Base-by-base conservation (phyloP, 2,888 invertebrate genomes). In the Lithosia quadra region DNA sequence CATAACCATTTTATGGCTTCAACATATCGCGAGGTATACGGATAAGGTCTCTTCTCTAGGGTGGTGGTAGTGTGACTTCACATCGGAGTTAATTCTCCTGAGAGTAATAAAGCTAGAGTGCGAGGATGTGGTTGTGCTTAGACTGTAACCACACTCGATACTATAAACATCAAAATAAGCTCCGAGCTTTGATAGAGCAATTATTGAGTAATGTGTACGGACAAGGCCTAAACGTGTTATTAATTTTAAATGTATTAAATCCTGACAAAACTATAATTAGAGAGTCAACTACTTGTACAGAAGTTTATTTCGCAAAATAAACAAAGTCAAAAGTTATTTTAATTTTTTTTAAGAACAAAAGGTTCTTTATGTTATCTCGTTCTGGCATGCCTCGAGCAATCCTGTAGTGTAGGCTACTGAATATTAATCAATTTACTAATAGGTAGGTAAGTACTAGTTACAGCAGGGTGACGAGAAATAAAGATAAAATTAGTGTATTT, bases 91-190 rank as follows among this genome's bases (percentile, higher is more conserved):
- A 69, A 79, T 71, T 69, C 76, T 70, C 70, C 0, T 13, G 75
- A 61, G 82, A 18, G 43, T 68, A 58, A 75, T 74, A 72, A 74
- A 69, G 69, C 28, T 69, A 70, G 28, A 67, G 58, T 62, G 71
- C 67, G 69, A 33, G 71, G 76, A 74, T 73, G 66, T 72, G 68
- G 79, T 77, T 73, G 28, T 15, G 56, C 21, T 67, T n/a, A 65
- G 24, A 33, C 28, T 13, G 13, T 21, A 2, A 58, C 24, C 33
- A 58, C 21, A 49, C n/a, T 33, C 21, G n/a, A 28, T 33, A n/a
- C 24, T 59, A 21, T 39, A 39, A 62, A 24, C 24, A 10, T 43
- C n/a, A 5, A n/a, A 18, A 28, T 10, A 39, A 58, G 49, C 49
- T 2, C 8, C 18, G 49, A 49, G n/a, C 22, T 60, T 22, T 13